A percentile compares a stretch with the other conserved stretches of the same genome.
Evolutionary conservation across 2,113 vertebrate species (phyloP).

Genomic region (Eptesicus fuscus): DNA sequence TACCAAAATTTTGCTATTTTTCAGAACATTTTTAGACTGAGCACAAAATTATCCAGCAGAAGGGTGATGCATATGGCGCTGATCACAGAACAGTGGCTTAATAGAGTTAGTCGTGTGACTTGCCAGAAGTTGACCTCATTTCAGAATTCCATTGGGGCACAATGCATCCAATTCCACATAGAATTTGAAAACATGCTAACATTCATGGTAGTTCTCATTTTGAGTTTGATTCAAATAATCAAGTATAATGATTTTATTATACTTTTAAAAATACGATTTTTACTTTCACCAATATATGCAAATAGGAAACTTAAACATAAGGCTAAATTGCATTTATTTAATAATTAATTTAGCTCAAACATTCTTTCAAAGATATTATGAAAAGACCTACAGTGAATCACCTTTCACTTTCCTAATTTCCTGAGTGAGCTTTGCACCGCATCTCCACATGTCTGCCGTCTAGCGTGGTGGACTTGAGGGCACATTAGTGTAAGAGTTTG

Average conservation of each 20-base stretch:
- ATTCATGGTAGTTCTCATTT: conserved; percentile 48
- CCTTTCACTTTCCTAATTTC: neutral
- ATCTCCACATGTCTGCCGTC: neutral
- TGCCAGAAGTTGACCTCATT: conserved; percentile 85
- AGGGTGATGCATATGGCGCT: conserved; percentile 81
- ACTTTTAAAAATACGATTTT: conserved; percentile 17
- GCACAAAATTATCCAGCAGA: conserved; percentile 78
- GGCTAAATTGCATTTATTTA: neutral
- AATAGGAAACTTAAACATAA: neutral
- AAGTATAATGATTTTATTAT: conserved; percentile 24
- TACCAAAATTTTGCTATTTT: conserved; percentile 70
- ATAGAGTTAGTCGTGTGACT: conserved; percentile 75
- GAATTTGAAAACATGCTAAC: conserved; percentile 50
- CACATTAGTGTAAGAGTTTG: neutral
- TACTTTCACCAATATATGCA: neutral
- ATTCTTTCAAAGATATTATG: neutral
- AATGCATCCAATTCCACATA: conserved; percentile 58
- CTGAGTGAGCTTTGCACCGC: neutral
- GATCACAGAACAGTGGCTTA: conserved; percentile 81
- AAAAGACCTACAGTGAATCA: neutral
- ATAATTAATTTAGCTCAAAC: neutral
- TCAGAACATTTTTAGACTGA: conserved; percentile 72
- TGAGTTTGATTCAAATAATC: conserved; percentile 27
- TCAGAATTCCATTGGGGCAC: conserved; percentile 73
- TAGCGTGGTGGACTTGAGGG: neutral